Base-by-base conservation (phyloP, 2,888 invertebrate species). In the Oscheius myriophilus region DNA sequence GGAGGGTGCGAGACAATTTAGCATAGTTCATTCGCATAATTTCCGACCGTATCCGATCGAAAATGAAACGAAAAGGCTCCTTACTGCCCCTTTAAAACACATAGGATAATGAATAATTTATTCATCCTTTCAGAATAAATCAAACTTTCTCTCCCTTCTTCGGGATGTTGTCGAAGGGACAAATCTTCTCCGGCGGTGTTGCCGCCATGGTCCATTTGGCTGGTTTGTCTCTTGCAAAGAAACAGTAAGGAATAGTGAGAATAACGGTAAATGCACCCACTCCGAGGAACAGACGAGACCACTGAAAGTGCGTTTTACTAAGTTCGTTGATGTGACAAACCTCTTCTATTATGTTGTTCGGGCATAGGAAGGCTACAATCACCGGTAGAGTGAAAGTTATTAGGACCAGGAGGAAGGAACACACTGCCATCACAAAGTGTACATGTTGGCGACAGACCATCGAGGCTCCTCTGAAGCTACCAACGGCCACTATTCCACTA, bases 391-490 rank as follows among this genome's bases (percentile, higher is more conserved):
- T 23, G 33, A 75, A 67, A 2, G 67, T 69, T 42, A 69, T 54
- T 23, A 71, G 26, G 53, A 72, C 73, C 4, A 70, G 61, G 11
- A 71, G 62, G 54, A 75, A 69, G 12, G 75, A 75, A n/a, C 71
- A 62, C 21, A 75, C 69, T 23, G 71, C 69, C 72, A 72, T 75
- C 21, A 72, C 69, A 33, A 72, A 58, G 12, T 72, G 59, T 1
- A 75, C 49, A 49, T 71, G 69, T 41, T 75, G 66, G 21, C 65
- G 53, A 43, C 21, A 33, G 23, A 80, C 79, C 74, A 81, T 57
- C 51, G 77, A 76, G 39, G 79, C 79, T 52, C 78, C 76, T 59
- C 74, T 76, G 42, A 78, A 70, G 1, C 77, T 75, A 23, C 82
- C 82, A 9, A 82, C 78, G 23, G 73, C 65, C 21, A 81, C 79